A percentile compares a stretch with the other conserved stretches of the same genome.
phyloP scores from a whole-genome alignment of 2,113 vertebrate species.

The Gorsachius goisagi region DNA sequence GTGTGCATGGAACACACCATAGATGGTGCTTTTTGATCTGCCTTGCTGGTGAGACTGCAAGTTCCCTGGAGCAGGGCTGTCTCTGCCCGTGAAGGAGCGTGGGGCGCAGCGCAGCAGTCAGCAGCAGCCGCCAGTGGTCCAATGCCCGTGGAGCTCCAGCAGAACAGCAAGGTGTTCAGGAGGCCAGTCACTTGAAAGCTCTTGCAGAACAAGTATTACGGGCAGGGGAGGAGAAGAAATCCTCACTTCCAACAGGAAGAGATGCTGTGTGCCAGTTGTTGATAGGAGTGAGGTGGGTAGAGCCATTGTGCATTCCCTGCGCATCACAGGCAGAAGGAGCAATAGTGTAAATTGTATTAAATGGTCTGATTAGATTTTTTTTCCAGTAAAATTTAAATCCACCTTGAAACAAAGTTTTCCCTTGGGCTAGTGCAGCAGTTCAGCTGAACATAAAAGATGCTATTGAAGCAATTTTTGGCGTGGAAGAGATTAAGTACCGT shows the following conservation, averaged over 20 bases:
- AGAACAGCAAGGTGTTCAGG: neutral
- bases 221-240: neutral
- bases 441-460: neutral
- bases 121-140: neutral
- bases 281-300: neutral
- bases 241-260: neutral
- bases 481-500: neutral
- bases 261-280: neutral
- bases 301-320: neutral
- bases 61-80: neutral
- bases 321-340: neutral
- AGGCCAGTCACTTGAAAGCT: neutral
- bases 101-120: neutral
- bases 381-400: neutral
- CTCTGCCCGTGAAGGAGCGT: fast-evolving
- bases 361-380: neutral
- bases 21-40: neutral
- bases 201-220: neutral
- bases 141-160: neutral
- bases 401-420: neutral
- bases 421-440: neutral
- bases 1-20: neutral
- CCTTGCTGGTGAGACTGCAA: neutral
- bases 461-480: neutral
- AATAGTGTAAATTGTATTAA: neutral